phyloP scores from a whole-genome alignment of 64 coral and sea anemone genomes.

The Cladopsammia gracilis region DNA sequence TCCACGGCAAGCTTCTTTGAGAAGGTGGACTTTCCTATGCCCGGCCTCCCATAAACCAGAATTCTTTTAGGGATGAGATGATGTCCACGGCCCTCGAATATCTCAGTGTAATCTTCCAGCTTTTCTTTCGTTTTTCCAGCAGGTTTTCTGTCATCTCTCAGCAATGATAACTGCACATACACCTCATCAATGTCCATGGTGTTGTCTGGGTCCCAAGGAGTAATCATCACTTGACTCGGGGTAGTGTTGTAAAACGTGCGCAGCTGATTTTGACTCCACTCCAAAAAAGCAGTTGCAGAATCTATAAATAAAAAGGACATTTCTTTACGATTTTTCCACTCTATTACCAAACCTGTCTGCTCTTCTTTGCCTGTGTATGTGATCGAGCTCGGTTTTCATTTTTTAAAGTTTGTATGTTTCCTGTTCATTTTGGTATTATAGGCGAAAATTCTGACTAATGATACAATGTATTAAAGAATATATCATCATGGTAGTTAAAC shows the following conservation, averaged over 20 bases:
- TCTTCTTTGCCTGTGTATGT: too few relatives aligned
- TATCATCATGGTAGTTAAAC: too few relatives aligned
- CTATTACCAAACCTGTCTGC: too few relatives aligned
- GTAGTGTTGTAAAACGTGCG: background rate
- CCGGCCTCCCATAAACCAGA: slow-evolving; percentile 20
- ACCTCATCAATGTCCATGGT: slow-evolving; percentile 6
- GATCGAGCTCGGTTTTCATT: too few relatives aligned
- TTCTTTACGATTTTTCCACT: too few relatives aligned
- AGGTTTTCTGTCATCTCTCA: slow-evolving; percentile 9
- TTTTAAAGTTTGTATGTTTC: too few relatives aligned
- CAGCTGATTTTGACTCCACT: background rate
- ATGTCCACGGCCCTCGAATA: background rate
- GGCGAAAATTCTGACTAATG: too few relatives aligned
- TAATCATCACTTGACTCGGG: background rate
- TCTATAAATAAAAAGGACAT: background rate
- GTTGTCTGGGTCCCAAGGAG: slow-evolving; percentile 9
- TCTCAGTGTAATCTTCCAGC: background rate
- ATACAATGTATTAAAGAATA: too few relatives aligned
- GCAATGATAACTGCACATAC: background rate
- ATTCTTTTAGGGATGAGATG: background rate
- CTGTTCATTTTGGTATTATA: too few relatives aligned
- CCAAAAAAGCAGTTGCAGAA: background rate
- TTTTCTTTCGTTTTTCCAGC: background rate
- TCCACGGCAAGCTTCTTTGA: slow-evolving; percentile 6
- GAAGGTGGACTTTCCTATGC: slow-evolving; percentile 31